Percentiles rank a stretch among this genome's conserved stretches.
Conservation (phyloP, 2,797 vertebrate genomes). For the Erpetoichthys calabaricus region DNA sequence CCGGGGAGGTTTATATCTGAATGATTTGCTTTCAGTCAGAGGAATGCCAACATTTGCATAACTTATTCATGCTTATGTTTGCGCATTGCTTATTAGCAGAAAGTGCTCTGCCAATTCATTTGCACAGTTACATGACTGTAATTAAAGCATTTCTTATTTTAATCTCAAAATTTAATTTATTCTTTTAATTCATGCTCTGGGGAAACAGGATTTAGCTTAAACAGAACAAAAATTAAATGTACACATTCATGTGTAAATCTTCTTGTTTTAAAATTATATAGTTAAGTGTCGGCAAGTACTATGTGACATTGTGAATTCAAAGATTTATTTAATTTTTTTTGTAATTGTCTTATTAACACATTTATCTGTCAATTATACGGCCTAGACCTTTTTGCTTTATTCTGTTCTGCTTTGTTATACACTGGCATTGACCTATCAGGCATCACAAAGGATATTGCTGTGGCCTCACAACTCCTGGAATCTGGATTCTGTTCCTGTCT, state of each 20-base stretch:
- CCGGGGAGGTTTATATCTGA: conserved; percentile 2
- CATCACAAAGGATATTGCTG: no score
- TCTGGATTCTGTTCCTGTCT: no score
- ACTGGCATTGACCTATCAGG: no score
- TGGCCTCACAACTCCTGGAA: no score
- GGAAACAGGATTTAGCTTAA: conserved; percentile 33
- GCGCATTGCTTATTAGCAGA: conserved; percentile 10
- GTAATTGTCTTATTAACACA: no score
- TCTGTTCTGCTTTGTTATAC: no score
- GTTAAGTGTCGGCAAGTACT: no score
- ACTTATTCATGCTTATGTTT: conserved; percentile 3
- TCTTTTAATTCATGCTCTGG: conserved; percentile 21
- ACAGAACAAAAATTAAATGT: conserved; percentile 18
- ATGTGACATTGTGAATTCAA: no score
- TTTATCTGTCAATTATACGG: no score
- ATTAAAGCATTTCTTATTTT: conserved; percentile 10
- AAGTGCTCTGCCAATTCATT: conserved; percentile 8
- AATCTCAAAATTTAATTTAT: conserved; percentile 16
- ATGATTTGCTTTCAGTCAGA: conserved; percentile 1
- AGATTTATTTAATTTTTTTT: no score
- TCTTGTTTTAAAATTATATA: conserved; percentile 31
- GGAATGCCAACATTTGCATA: conserved; percentile 4
- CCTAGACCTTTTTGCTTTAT: no score
- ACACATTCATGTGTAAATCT: conserved; percentile 26
- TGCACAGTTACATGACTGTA: conserved; percentile 7